Base-by-base conservation (phyloP, 2,113 vertebrate species). In the Otis tarda region DNA sequence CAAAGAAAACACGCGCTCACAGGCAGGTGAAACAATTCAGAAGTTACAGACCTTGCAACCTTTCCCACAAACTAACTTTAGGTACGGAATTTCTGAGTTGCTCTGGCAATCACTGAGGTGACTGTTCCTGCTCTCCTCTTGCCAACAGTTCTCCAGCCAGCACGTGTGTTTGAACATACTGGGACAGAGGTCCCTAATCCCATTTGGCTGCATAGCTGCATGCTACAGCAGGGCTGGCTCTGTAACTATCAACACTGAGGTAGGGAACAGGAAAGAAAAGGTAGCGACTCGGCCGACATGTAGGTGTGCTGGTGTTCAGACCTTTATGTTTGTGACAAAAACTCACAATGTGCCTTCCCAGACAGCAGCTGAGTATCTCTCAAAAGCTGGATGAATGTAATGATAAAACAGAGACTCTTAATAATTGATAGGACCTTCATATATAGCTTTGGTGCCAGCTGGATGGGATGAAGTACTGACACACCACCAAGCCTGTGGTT, bases 231-330 rank as follows among this genome's bases (percentile, higher is more conserved):
- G 39, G 37, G 64, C 74, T 82, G 74, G 28, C 78, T 63, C 41
- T 41, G 41, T 41, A 41, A 41, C 13, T 14, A 41, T 41, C 41
- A 41, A 41, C 41, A 41, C 1, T 5, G 14, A 85, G 33, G 22
- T 4, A 41, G 37, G 13, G 25, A 85, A 79, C 49, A 41, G 15
- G 31, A 82, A 73, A 63, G 35, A 30, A 14, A 60, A 47, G 24
- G 49, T 0, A 1, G 10, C 10, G 17, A 59, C 21, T 67, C 2
- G 2, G 74, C 41, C 2, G 1, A 65, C 19, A 8, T 6, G 27
- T 14, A 37, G 10, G 43, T 20, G 43, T 22, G 28, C 24, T 50
- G n/a, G 28, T 53, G 14, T 55, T 49, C 2, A 0, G 39, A n/a
- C 37, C 41, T 25, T 43, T 20, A 5, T 11, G 41, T 57, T 74